Percentiles rank a stretch among this genome's conserved stretches.
These are phyloP conservation scores for Linnaemya tessellans DNA, from an alignment of 2,888 invertebrate genomes.

Conservation along the genomic window DNA sequence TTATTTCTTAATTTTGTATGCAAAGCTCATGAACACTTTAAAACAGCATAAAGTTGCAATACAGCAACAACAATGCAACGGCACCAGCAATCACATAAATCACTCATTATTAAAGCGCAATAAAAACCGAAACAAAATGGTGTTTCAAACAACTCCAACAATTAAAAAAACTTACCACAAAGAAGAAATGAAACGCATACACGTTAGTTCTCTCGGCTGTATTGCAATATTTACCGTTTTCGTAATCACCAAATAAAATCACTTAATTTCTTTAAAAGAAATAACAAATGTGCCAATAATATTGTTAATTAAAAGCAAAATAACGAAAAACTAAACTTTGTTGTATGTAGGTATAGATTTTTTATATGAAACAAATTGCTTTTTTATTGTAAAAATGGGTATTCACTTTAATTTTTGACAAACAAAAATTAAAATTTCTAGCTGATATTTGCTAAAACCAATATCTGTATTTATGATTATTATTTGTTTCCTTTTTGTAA, in stretches of 20 bases:
- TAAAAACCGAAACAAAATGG: constrained; percentile 29
- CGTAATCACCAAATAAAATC: neutral
- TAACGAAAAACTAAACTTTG: neutral
- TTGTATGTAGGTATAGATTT: neutral
- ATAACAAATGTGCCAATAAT: constrained; percentile 17
- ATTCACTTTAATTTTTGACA: constrained; percentile 14
- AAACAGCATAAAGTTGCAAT: constrained; percentile 17
- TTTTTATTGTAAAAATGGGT: neutral
- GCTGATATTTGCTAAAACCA: neutral
- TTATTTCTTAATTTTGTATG: constrained; percentile 55
- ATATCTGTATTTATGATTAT: neutral
- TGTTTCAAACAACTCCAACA: constrained; percentile 13
- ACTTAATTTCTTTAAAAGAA: constrained; percentile 18
- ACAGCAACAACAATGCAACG: constrained; percentile 5
- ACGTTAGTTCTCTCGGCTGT: neutral
- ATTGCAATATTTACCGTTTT: constrained; percentile 21
- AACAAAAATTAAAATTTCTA: constrained; percentile 5
- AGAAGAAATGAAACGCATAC: neutral
- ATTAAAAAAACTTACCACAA: constrained; percentile 51
- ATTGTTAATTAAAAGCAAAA: constrained; percentile 22
- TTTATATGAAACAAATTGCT: neutral
- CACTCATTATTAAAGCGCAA: constrained; percentile 43
- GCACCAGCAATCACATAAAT: constrained; percentile 44
- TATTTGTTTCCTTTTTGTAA: constrained; percentile 25
- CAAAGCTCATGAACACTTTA: constrained; percentile 53